Percentiles rank a stretch among this genome's conserved stretches.
phyloP scores from a whole-genome alignment of 1,140 invertebrate genomes.

The Hestina assimilis region DNA sequence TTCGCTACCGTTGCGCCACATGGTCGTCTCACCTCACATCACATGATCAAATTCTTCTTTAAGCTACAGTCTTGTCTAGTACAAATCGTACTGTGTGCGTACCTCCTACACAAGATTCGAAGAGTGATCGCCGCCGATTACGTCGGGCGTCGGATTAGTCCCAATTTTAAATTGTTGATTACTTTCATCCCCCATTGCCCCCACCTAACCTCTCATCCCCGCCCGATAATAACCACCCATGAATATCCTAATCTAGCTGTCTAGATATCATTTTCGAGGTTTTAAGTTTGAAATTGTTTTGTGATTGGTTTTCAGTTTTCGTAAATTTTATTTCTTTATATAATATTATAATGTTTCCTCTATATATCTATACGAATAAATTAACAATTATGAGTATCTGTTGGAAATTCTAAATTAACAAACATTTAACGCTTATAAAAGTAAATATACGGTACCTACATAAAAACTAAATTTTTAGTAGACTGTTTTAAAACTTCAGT shows the following conservation, averaged over 20 bases:
- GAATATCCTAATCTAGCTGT: background rate
- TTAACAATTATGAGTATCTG: too few relatives aligned
- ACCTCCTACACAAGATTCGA: constrained; percentile 22
- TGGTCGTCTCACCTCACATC: too few relatives aligned
- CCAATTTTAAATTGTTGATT: constrained; percentile 74
- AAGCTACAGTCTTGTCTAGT: background rate
- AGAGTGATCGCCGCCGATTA: constrained; percentile 61
- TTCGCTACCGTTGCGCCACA: too few relatives aligned
- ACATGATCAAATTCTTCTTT: background rate
- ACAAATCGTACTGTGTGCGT: constrained; percentile 9
- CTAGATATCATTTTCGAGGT: background rate
- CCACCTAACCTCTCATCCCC: background rate
- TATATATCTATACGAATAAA: too few relatives aligned
- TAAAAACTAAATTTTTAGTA: too few relatives aligned
- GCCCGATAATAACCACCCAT: background rate
- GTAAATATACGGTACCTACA: too few relatives aligned
- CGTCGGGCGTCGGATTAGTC: constrained; percentile 52
- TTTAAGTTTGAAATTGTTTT: background rate
- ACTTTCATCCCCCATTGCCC: constrained; percentile 29
- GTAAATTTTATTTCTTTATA: too few relatives aligned
- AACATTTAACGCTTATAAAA: too few relatives aligned
- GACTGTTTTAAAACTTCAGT: too few relatives aligned
- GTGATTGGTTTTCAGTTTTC: too few relatives aligned
- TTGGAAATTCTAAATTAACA: too few relatives aligned
- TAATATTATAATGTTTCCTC: too few relatives aligned